These are phyloP conservation scores for Acrossocheilus fasciatus DNA, from an alignment of 2,797 vertebrate genomes.

Conservation along the genomic window DNA sequence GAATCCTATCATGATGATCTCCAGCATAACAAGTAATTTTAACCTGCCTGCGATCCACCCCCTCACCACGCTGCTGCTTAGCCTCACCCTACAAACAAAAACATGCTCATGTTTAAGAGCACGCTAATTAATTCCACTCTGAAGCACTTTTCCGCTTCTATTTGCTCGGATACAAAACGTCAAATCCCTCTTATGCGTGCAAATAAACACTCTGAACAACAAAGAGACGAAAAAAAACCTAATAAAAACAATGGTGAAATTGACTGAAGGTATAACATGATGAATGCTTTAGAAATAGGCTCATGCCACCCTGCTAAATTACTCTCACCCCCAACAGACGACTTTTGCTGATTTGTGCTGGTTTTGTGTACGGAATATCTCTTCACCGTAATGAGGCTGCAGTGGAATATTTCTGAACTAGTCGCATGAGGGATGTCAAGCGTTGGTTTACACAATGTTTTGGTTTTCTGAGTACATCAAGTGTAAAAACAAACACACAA, in stretches of 20 bases:
- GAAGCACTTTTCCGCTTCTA: constrained; percentile 83
- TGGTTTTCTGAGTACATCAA: constrained; percentile 48
- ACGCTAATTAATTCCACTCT: constrained; percentile 85
- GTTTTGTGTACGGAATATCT: constrained; percentile 50
- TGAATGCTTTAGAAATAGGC: constrained; percentile 74
- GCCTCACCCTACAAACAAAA: constrained; percentile 82
- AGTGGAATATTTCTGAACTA: constrained; percentile 34
- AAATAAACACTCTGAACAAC: constrained; percentile 81
- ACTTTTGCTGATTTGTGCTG: constrained; percentile 42
- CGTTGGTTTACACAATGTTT: constrained; percentile 52
- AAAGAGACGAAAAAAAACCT: constrained; percentile 79
- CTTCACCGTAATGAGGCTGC: constrained; percentile 54
- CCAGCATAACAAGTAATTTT: constrained; percentile 85
- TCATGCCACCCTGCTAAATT: constrained; percentile 61
- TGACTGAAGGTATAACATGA: constrained; percentile 67
- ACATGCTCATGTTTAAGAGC: constrained; percentile 84
- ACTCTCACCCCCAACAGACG: constrained; percentile 52
- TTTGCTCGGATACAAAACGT: constrained; percentile 84
- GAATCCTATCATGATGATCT: constrained; percentile 85
- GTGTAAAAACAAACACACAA: constrained; percentile 45
- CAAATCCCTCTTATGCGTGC: constrained; percentile 82
- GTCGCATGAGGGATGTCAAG: constrained; percentile 46
- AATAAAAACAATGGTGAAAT: constrained; percentile 73
- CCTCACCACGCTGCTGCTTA: constrained; percentile 79
- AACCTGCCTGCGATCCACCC: constrained; percentile 81